phyloP scores from a whole-genome alignment of 2,888 invertebrate genomes.

The Drosophila cognata region DNA sequence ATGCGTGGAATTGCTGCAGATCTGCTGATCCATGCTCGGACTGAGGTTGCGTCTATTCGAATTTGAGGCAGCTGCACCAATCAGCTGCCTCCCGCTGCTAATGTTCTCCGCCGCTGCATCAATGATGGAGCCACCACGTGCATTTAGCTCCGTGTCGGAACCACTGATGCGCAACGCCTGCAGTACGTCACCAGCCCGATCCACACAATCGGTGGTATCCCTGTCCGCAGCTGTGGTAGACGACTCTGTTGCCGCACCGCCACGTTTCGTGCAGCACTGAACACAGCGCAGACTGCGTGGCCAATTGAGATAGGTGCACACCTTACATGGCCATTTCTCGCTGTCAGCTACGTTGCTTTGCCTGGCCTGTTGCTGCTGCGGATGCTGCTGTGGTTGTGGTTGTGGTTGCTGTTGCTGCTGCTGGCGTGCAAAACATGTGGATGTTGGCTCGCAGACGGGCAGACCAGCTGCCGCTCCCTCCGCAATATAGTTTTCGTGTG shows the following conservation, averaged over 20 bases:
- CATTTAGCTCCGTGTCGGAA: slow-evolving; percentile 83
- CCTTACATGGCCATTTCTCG: slow-evolving; percentile 88
- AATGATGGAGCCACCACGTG: slow-evolving; percentile 23
- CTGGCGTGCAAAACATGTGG: slow-evolving; percentile 79
- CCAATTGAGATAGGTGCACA: slow-evolving; percentile 91
- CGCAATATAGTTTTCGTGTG: slow-evolving; percentile 66
- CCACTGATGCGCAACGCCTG: slow-evolving; percentile 78
- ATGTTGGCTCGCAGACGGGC: slow-evolving; percentile 78
- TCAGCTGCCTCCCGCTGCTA: slow-evolving; percentile 46
- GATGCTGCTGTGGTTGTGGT: slow-evolving; percentile 28
- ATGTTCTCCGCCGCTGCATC: slow-evolving; percentile 24
- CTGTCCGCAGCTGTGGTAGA: slow-evolving; percentile 30
- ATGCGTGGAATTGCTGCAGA: slow-evolving; percentile 73
- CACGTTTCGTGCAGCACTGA: slow-evolving; percentile 83
- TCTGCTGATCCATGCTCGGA: slow-evolving; percentile 75
- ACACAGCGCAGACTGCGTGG: slow-evolving; percentile 87
- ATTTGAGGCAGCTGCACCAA: slow-evolving; percentile 75
- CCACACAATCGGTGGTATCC: slow-evolving; percentile 40
- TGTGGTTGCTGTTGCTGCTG: slow-evolving; percentile 36
- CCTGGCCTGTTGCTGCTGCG: slow-evolving; percentile 42
- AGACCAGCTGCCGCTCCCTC: slow-evolving; percentile 77
- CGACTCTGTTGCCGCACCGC: slow-evolving; percentile 43
- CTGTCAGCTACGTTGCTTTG: slow-evolving; percentile 70
- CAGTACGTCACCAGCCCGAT: slow-evolving; percentile 71
- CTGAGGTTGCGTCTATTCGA: slow-evolving; percentile 80